Percentiles rank a stretch among this genome's conserved stretches.
Evolutionary conservation across 2,113 vertebrate species (phyloP).

Genomic region (Ammodytes dubius): DNA sequence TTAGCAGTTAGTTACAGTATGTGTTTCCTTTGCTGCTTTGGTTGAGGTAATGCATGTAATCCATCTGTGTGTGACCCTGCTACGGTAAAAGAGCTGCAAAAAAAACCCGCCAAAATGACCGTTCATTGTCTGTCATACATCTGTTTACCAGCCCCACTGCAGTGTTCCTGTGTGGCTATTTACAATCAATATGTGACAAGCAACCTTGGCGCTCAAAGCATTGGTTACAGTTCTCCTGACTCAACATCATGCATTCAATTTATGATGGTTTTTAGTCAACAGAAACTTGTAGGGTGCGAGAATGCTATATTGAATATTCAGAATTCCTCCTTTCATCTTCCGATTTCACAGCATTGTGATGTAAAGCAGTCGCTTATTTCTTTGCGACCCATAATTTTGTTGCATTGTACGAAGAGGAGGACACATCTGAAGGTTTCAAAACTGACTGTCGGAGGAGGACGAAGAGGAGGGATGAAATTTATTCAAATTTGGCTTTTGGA

Average conservation of each 20-base stretch:
- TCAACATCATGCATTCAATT: slow-evolving; percentile 32
- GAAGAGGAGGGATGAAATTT: slow-evolving; percentile 18
- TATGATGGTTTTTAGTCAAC: slow-evolving; percentile 48
- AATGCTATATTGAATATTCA: slow-evolving; percentile 24
- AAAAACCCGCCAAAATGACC: not conserved
- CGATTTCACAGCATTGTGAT: slow-evolving; percentile 21
- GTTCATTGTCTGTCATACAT: slow-evolving; percentile 13
- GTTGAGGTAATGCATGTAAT: slow-evolving; percentile 23
- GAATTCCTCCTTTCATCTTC: slow-evolving; percentile 12
- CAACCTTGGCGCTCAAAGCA: slow-evolving; percentile 34
- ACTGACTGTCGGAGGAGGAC: slow-evolving; percentile 10
- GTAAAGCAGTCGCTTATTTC: slow-evolving; percentile 36
- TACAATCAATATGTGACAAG: slow-evolving; percentile 48
- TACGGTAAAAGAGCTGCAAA: not conserved
- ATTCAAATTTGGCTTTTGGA: slow-evolving; percentile 15
- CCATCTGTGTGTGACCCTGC: slow-evolving; percentile 20
- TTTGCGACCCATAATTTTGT: slow-evolving; percentile 23
- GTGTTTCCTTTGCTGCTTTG: slow-evolving; percentile 24
- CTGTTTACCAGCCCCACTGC: not conserved
- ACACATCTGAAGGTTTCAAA: slow-evolving; percentile 44
- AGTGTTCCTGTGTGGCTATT: slow-evolving; percentile 14
- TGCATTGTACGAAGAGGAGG: slow-evolving; percentile 18
- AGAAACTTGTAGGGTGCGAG: slow-evolving; percentile 23
- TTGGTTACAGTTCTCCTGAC: slow-evolving; percentile 43
- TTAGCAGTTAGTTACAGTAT: not conserved